Evolutionary conservation across 2,113 vertebrate species (phyloP), one percentile per base, ranked within the genome.

Genomic region (Centropus unirufus): DNA sequence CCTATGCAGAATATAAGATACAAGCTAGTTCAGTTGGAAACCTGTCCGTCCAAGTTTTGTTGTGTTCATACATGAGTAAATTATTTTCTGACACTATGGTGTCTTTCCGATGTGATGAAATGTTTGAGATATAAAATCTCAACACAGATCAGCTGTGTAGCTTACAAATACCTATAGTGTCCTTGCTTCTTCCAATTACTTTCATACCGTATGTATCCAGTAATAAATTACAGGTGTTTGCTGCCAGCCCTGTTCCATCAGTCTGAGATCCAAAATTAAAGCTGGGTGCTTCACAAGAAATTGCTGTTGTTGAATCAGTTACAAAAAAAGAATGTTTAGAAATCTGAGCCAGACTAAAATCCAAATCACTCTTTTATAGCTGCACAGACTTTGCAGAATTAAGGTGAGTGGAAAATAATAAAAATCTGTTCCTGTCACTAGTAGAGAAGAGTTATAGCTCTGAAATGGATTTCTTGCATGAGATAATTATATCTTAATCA

Each of bases 401-500:
- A 94, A 88, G 62, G 61, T 80, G 84, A 83, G 13, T 78, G 39
- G 68, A 94, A 95, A 96, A 94, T 85, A 86, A 85, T 77, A 92
- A 90, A 90, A 93, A 51, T 77, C 46, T 90, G 12, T 86, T 91
- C 32, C 47, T 85, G 46, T 85, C 3, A 0, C 74, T 70, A 83
- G 72, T 82, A 93, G 59, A 34, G 42, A 91, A 89, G 87, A 89
- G 40, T 68, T 93, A 72, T 15, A 92, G 61, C 70, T 87, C 89
- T 73, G 67, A 92, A 91, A 90, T 86, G 24, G 78, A 74, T 92
- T 90, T 90, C 63, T 91, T 88, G 46, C 59, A 14, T 47, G 86
- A 92, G 75, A 88, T 91, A 96, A 95, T 81, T 74, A 64, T 81
- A 64, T 90, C 64, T 52, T 93, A 86, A 94, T 94, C 85, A 57